A percentile compares a stretch with the other conserved stretches of the same genome.
Conservation (phyloP, 1,140 invertebrate genomes). For the Diabrotica virgifera region DNA sequence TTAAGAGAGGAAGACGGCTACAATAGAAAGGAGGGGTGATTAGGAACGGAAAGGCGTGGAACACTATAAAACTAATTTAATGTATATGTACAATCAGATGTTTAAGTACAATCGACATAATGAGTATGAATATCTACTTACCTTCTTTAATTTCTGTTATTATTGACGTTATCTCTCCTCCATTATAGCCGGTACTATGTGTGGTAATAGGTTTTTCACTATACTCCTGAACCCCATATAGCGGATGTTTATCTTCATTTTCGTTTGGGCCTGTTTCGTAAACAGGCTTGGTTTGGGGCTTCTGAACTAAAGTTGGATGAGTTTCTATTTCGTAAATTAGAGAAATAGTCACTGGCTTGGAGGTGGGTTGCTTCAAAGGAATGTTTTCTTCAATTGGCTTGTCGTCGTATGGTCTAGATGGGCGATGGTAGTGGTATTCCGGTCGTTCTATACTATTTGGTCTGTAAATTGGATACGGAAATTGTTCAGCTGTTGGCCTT, state of each 20-base stretch:
- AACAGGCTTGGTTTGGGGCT: too few species aligned
- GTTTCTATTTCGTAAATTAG: not conserved
- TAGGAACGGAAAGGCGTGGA: too few species aligned
- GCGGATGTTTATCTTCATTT: too few species aligned
- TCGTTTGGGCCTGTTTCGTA: too few species aligned
- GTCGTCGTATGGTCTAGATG: constrained; percentile 13
- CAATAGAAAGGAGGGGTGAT: too few species aligned
- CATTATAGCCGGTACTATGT: constrained; percentile 34
- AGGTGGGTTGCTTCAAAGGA: constrained; percentile 4
- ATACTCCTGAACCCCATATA: too few species aligned
- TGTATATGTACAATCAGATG: too few species aligned
- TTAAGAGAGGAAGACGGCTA: too few species aligned
- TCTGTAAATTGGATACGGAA: not conserved
- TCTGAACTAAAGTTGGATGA: not conserved
- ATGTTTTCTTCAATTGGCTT: constrained; percentile 9
- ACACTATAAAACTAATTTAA: too few species aligned
- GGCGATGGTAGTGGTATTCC: not conserved
- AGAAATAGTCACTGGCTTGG: not conserved
- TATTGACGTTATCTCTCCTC: constrained; percentile 43
- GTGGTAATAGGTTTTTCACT: constrained; percentile 31
- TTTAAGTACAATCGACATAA: too few species aligned
- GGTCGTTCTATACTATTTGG: not conserved
- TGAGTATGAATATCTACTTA: constrained; percentile 32
- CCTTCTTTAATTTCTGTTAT: constrained; percentile 41
- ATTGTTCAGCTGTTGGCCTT: constrained; percentile 14